These are phyloP conservation scores for Clunio marinus DNA, from an alignment of 2,888 invertebrate species.

Conservation along the genomic window DNA sequence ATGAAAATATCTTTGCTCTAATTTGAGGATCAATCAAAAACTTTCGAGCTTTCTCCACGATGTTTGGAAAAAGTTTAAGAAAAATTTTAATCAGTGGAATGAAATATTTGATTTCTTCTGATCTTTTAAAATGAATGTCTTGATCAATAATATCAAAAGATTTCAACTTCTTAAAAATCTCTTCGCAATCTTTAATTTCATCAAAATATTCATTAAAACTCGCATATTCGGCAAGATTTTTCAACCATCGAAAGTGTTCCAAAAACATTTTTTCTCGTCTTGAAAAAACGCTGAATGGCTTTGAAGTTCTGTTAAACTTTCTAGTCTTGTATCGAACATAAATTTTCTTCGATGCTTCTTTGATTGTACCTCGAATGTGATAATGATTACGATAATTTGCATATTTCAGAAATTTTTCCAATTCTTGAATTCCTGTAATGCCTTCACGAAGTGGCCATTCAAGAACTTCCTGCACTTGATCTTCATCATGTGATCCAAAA, in stretches of 20 bases:
- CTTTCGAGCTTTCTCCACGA: background rate
- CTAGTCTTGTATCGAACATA: background rate
- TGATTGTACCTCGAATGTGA: background rate
- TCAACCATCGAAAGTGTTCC: background rate
- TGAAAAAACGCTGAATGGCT: background rate
- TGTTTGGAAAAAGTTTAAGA: background rate
- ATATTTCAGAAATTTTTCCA: background rate
- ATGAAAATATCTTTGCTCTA: background rate
- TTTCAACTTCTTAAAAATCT: background rate
- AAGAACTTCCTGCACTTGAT: background rate
- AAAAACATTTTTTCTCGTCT: background rate
- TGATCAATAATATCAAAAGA: background rate
- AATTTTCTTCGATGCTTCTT: background rate
- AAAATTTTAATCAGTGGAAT: background rate
- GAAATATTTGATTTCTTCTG: background rate
- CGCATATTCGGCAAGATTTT: background rate
- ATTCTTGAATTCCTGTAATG: background rate
- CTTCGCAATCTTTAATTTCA: background rate
- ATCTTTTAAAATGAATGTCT: background rate
- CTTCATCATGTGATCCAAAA: background rate
- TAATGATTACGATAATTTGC: conserved; percentile 1
- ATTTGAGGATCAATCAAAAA: background rate
- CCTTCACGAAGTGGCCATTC: background rate
- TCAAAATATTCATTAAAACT: background rate
- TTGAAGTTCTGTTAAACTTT: background rate